Evolutionary conservation across 2,113 vertebrate genomes (phyloP).

Genomic region (Cavia aperea): DNA sequence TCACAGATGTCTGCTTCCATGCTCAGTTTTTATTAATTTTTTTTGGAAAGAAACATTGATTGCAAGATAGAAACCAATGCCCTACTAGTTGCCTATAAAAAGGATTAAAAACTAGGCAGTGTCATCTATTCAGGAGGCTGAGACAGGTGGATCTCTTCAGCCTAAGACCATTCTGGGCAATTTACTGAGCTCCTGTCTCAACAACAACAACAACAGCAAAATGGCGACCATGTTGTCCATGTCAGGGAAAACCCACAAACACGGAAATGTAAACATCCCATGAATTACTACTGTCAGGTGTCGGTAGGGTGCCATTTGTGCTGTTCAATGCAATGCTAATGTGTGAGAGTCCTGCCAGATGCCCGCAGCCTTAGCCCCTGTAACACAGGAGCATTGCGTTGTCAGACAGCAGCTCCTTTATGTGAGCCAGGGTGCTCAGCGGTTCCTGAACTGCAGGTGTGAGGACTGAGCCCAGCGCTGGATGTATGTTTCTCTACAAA

Average conservation of each 20-base stretch:
- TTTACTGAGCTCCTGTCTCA: background rate
- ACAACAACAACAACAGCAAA: background rate
- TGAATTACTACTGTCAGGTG: background rate
- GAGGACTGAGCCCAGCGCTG: background rate
- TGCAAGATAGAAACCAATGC: background rate
- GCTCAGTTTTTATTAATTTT: background rate
- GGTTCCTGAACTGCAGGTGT: background rate
- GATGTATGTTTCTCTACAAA: no score
- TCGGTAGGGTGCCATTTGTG: background rate
- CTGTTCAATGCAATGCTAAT: background rate
- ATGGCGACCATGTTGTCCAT: background rate
- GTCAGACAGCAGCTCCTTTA: background rate
- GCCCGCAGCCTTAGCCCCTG: background rate
- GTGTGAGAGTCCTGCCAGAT: background rate
- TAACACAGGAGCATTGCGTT: background rate
- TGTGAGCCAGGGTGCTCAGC: no score
- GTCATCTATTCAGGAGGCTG: background rate
- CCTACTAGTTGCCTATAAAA: background rate
- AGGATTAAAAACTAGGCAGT: background rate
- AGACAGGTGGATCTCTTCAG: background rate
- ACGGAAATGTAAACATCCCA: background rate
- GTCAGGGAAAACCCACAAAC: background rate
- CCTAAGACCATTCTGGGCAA: background rate
- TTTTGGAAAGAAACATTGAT: slow-evolving; percentile 12
- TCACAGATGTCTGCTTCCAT: background rate